These are phyloP conservation scores for Rhyzopertha dominica DNA, from an alignment of 1,140 invertebrate species.

Conservation along the genomic window DNA sequence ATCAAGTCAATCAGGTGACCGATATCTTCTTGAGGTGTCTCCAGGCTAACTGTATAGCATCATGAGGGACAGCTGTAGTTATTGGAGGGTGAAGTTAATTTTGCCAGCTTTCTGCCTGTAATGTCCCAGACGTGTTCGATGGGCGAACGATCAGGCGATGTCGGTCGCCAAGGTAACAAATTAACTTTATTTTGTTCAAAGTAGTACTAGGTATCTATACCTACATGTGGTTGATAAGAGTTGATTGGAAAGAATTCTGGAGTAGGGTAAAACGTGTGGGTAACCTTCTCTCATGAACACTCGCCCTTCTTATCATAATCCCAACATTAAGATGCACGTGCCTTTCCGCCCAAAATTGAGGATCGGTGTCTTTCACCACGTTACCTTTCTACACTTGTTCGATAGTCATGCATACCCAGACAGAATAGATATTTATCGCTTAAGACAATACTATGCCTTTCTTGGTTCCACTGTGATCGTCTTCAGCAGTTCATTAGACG, in stretches of 20 bases:
- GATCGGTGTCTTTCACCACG: slow-evolving; percentile 15
- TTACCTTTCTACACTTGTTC: slow-evolving; percentile 23
- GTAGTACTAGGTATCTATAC: too few relatives aligned
- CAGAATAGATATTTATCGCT: slow-evolving; percentile 20
- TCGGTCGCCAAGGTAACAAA: slow-evolving; percentile 16
- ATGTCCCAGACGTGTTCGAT: slow-evolving; percentile 17
- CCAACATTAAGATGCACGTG: slow-evolving; percentile 11
- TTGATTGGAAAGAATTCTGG: slow-evolving; percentile 7
- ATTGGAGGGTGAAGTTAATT: too few relatives aligned
- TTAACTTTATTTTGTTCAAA: too few relatives aligned
- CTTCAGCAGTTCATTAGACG: slow-evolving; percentile 14
- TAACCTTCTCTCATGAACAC: too few relatives aligned
- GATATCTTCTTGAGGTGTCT: too few relatives aligned
- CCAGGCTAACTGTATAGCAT: too few relatives aligned
- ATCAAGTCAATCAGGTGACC: too few relatives aligned
- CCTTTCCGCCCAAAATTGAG: slow-evolving; percentile 13
- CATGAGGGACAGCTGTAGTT: too few relatives aligned
- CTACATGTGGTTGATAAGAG: slow-evolving; percentile 4
- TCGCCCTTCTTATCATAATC: slow-evolving; percentile 12
- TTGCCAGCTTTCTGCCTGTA: slow-evolving; percentile 5
- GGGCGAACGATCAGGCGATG: slow-evolving; percentile 15
- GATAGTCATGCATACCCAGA: slow-evolving; percentile 16
- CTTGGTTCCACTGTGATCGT: slow-evolving; percentile 4
- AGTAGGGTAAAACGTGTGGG: slow-evolving; percentile 7
- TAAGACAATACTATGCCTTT: slow-evolving; percentile 23